Percentiles rank a stretch among this genome's conserved stretches.
phyloP scores from a whole-genome alignment of 2,888 invertebrate species.

The Mimas tiliae region DNA sequence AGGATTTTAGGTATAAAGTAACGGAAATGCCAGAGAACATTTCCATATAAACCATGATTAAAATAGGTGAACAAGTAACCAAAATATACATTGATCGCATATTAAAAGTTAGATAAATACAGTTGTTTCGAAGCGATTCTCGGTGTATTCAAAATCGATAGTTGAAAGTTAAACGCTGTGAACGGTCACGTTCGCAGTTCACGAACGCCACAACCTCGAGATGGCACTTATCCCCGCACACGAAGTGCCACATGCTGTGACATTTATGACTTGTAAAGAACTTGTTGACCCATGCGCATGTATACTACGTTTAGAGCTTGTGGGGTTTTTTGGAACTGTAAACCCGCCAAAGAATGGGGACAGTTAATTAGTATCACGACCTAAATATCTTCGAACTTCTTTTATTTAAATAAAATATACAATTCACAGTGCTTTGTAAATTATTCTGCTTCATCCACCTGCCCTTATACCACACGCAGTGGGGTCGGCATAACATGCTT shows the following conservation, averaged over 20 bases:
- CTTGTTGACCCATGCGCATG: background rate
- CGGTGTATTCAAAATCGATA: conserved; percentile 16
- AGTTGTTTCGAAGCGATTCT: background rate
- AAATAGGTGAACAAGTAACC: conserved; percentile 1
- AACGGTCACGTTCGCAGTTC: background rate
- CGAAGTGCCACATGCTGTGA: background rate
- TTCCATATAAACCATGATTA: background rate
- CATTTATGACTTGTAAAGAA: conserved; percentile 18
- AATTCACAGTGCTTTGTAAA: no score
- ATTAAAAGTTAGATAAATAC: background rate
- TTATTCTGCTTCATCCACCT: no score
- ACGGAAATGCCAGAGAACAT: conserved; percentile 4
- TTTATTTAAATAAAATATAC: no score
- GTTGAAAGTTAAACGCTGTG: background rate
- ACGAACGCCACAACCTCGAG: background rate
- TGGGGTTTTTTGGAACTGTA: background rate
- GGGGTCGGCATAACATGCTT: no score
- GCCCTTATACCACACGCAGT: no score
- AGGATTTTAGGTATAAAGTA: background rate
- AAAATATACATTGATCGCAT: background rate
- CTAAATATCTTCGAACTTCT: no score
- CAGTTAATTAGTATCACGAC: no score
- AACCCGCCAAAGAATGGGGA: background rate
- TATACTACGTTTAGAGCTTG: no score
- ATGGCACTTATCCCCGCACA: background rate